Evolutionary conservation across 2,888 invertebrate genomes (phyloP).

Genomic region (Cephus rjabovi): DNA sequence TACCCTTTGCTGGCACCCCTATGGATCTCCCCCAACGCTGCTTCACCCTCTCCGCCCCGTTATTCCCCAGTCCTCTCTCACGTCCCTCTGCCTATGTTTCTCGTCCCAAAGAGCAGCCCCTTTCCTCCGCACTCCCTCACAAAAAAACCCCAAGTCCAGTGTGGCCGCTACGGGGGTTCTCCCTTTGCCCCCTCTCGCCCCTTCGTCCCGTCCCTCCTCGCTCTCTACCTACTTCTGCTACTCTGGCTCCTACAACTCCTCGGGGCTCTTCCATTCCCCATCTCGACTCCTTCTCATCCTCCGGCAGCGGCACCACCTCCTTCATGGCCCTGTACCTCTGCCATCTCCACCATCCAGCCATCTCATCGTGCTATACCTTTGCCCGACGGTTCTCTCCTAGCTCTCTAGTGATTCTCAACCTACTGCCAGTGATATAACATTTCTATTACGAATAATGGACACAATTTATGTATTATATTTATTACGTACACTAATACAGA

Average conservation of each 20-base stretch:
- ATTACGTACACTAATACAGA: background rate
- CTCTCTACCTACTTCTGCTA: conserved; percentile 17
- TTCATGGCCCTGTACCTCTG: conserved; percentile 22
- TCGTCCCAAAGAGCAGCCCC: conserved; percentile 49
- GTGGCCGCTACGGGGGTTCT: conserved; percentile 60
- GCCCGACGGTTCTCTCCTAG: conserved; percentile 5
- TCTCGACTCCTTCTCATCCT: conserved; percentile 25
- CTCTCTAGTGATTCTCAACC: conserved; percentile 44
- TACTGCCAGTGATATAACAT: conserved; percentile 11
- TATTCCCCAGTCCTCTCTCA: conserved; percentile 25
- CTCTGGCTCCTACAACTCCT: conserved; percentile 23
- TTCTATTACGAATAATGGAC: background rate
- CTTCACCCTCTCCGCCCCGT: conserved; percentile 37
- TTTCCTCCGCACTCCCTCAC: conserved; percentile 19
- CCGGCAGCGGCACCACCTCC: conserved; percentile 23
- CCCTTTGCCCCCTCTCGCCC: conserved; percentile 54
- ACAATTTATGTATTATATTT: background rate
- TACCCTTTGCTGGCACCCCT: conserved; percentile 60
- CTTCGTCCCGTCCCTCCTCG: conserved; percentile 44
- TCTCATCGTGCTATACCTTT: conserved; percentile 25
- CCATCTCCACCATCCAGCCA: conserved; percentile 11
- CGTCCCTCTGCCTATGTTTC: conserved; percentile 37
- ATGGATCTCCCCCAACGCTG: conserved; percentile 49
- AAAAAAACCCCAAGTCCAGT: conserved; percentile 42
- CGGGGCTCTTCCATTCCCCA: conserved; percentile 25